Evolutionary conservation across 2,888 invertebrate genomes (phyloP), one percentile per base, ranked within the genome.

Genomic region (Hirudinaria manillensis): DNA sequence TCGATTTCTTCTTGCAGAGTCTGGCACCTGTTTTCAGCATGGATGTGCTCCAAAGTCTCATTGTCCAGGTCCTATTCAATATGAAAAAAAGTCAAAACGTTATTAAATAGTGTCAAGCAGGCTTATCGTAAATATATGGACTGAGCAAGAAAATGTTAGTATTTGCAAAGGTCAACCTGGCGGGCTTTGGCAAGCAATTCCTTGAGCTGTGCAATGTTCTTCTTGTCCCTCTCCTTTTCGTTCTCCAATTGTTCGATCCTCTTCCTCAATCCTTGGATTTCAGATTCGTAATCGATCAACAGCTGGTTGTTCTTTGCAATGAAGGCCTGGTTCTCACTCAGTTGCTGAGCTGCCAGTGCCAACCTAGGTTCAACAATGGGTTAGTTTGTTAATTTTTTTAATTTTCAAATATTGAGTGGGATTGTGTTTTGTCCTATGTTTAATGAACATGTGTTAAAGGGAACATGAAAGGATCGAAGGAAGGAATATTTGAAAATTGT

Each of bases 1-100:
- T 87, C 86, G 79, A 87, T 83, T 79, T 87, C 86, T 76, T 88
- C 87, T 77, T 86, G 82, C 65, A 87, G 83, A 4, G 87, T 86
- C 81, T 87, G 87, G 73, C 86, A 81, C 77, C 85, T 84, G 81
- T 87, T 87, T 80, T 87, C 87, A 73, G 86, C 85, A 77, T 87
- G 86, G 78, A 88, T 84, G 74, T 87, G 85, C 77, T 82, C 84
- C 77, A 87, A 80, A 2, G 87, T 87, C 81, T 88, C 87, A 77
- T 85, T 85, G 80, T 87, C 87, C 78, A 87, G 81, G 77, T 87
- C 86, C 86, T 45, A 70, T 45, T 3, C 13, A 45, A 29, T 19
- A 34, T 55, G n/a, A 38, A 19, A 66, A 27, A 38, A 34, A 67
- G 1, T 4, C 1, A 6, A 45, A 16, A 16, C 16, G n/a, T 71